phyloP scores from a whole-genome alignment of 2,888 invertebrate genomes.

The Stomorhina lunata region DNA sequence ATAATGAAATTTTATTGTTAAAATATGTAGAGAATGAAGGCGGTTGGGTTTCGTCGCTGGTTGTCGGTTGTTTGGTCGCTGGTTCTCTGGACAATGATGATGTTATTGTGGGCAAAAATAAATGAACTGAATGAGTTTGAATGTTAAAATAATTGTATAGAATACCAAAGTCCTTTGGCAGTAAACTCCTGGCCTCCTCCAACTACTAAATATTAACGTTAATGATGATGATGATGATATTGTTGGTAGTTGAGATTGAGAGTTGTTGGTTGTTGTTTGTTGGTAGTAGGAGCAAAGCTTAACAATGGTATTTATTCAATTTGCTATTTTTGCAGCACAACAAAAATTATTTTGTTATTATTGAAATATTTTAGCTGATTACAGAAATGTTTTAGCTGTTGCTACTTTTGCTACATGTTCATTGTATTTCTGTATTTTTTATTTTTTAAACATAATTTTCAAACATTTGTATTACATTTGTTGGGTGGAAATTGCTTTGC shows the following conservation, averaged over 20 bases:
- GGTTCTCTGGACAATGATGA: neutral
- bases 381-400: slow-evolving; percentile 20
- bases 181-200: neutral
- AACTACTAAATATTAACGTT: too few relatives aligned
- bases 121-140: neutral
- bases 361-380: slow-evolving; percentile 53
- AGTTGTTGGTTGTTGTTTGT: too few relatives aligned
- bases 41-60: neutral
- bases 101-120: neutral
- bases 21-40: slow-evolving; percentile 23
- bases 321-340: slow-evolving; percentile 24
- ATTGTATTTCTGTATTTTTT: too few relatives aligned
- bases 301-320: slow-evolving; percentile 40
- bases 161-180: neutral
- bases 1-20: slow-evolving; percentile 41
- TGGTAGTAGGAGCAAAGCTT: too few relatives aligned
- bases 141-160: neutral
- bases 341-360: slow-evolving; percentile 18
- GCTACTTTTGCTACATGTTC: neutral
- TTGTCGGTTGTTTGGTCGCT: neutral
- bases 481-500: neutral
- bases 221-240: neutral
- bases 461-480: neutral
- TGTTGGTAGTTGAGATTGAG: too few relatives aligned
- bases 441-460: too few relatives aligned